Evolutionary conservation across 2,888 invertebrate species (phyloP), one percentile per base, ranked within the genome.

Genomic region (Stenurella melanura): DNA sequence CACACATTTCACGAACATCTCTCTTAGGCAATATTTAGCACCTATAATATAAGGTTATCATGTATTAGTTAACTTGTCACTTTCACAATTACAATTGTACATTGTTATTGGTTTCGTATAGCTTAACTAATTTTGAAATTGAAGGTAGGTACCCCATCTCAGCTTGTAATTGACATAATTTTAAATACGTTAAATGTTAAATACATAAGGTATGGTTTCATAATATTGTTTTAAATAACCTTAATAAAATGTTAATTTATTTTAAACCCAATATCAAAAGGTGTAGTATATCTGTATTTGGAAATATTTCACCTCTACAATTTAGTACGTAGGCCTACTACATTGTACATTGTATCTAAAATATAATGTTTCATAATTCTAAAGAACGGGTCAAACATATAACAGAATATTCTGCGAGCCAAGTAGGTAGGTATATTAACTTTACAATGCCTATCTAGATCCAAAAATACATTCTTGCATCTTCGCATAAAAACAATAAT

Each of bases 11-110:
- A 63, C 17, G 61, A 34, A 34, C 34, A 26, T n/a, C n/a, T n/a
- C n/a, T 34, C n/a, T 63, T 63, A 34, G n/a, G 30, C 30, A 63
- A 63, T 34, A 18, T 17, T n/a, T 7, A 63, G 34, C n/a, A 42
- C n/a, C n/a, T 50, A 15, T n/a, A 50, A 1, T n/a, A n/a, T 50
- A 50, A 50, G n/a, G 50, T 42, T 42, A 50, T 4, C n/a, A 50
- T 0, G 6, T n/a, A n/a, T 6, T 50, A 26, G 21, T 26, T 26
- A n/a, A 50, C n/a, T 9, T 7, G 61, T 63, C 17, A 18, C 34
- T 63, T 63, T 63, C 61, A 17, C 34, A 63, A 63, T 63, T 7
- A 42, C 42, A n/a, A 42, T 42, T 42, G 11, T 11, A 11, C 7
- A 42, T 42, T 42, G 42, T 42, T 42, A 42, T 42, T 42, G 11